A percentile compares a stretch with the other conserved stretches of the same genome.
phyloP scores from a whole-genome alignment of 92 coral and sea anemone species.

The Porites lobata region DNA sequence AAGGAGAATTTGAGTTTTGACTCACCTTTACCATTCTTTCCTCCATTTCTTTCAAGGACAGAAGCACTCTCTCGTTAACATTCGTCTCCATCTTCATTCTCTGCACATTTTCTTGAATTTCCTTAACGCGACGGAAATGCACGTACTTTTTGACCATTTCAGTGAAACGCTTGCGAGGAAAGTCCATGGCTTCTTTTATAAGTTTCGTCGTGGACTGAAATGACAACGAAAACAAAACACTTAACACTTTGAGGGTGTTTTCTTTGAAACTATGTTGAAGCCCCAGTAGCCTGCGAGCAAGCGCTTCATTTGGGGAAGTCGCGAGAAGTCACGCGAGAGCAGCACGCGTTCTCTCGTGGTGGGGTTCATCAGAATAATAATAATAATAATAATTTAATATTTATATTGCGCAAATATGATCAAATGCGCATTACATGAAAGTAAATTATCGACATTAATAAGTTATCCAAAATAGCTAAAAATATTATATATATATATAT shows the following conservation, averaged over 20 bases:
- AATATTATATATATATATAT: too few species aligned
- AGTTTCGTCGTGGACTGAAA: constrained; percentile 77
- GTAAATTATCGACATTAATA: too few species aligned
- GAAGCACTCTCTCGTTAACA: constrained; percentile 63
- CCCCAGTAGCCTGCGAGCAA: too few species aligned
- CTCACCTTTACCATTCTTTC: constrained; percentile 79
- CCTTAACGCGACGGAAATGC: constrained; percentile 78
- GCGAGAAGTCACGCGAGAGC: too few species aligned
- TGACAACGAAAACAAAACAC: background rate
- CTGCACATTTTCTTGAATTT: constrained; percentile 78
- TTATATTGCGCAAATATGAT: too few species aligned
- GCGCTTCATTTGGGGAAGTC: too few species aligned
- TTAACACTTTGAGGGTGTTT: background rate
- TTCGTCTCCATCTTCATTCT: constrained; percentile 62
- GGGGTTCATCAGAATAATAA: too few species aligned
- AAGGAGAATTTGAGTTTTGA: constrained; percentile 63
- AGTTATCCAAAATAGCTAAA: too few species aligned
- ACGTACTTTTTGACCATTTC: constrained; percentile 83
- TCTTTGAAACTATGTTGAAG: background rate
- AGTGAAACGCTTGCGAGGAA: constrained; percentile 81
- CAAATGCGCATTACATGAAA: too few species aligned
- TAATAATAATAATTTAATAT: too few species aligned
- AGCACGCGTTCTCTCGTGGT: too few species aligned
- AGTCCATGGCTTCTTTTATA: constrained; percentile 84
- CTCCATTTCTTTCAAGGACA: constrained; percentile 74